These are phyloP conservation scores for Apodemia duryi DNA, from an alignment of 2,888 invertebrate species.

Conservation along the genomic window DNA sequence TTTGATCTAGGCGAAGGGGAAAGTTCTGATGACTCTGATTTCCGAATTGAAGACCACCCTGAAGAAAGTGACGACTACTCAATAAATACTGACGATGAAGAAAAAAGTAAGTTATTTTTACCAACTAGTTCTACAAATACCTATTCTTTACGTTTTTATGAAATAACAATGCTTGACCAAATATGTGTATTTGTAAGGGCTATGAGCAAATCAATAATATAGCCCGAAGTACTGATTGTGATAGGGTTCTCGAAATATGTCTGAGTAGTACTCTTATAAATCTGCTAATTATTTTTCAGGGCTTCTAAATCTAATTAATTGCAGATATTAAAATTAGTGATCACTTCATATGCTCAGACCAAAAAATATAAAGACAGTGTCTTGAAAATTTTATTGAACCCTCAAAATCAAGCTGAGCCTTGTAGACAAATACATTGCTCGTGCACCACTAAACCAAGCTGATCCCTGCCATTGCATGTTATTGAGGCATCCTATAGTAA, in stretches of 20 bases:
- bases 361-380: too few relatives aligned
- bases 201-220: not conserved
- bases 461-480: too few relatives aligned
- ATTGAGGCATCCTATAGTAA: too few relatives aligned
- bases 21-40: conserved; percentile 97
- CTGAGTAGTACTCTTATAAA: too few relatives aligned
- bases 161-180: not conserved
- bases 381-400: too few relatives aligned
- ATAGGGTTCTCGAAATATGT: not conserved
- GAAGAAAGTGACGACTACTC: conserved; percentile 88
- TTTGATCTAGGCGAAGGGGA: conserved; percentile 94
- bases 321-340: too few relatives aligned
- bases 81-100: conserved; percentile 83
- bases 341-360: too few relatives aligned
- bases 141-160: not conserved
- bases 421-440: too few relatives aligned
- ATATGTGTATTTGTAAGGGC: not conserved
- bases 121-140: not conserved
- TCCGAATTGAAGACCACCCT: conserved; percentile 92
- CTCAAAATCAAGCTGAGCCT: too few relatives aligned
- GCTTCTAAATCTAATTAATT: too few relatives aligned
- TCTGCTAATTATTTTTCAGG: too few relatives aligned
- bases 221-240: not conserved
- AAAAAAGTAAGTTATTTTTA: conserved; percentile 61
- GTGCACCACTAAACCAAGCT: too few relatives aligned